Percentiles rank a stretch among this genome's conserved stretches.
Evolutionary conservation across 2,797 vertebrate species (phyloP).

Genomic region (Dendrocincla tyrannina): DNA sequence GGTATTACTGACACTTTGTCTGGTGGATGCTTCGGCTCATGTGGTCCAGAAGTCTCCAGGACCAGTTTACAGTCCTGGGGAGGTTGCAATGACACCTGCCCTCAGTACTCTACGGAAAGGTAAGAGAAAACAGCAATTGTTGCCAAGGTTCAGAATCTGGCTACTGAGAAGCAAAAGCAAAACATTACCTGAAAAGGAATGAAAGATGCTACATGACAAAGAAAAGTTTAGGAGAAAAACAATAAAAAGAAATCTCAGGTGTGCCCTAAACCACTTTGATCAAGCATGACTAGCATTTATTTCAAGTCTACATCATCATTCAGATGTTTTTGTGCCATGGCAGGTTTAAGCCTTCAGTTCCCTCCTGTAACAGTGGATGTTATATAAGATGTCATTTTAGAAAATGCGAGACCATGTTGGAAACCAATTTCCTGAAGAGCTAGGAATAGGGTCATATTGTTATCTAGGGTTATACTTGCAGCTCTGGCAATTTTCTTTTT

Average conservation of each 20-base stretch:
- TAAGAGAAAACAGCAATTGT: not conserved
- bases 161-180: not conserved
- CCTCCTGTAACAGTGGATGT: slow-evolving; percentile 5
- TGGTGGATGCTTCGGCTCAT: not conserved
- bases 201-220: not conserved
- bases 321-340: not conserved
- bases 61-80: not conserved
- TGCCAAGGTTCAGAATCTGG: not conserved
- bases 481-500: slow-evolving; percentile 27
- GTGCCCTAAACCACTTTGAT: not conserved
- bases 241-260: not conserved
- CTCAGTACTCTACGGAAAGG: not conserved
- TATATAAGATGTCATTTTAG: slow-evolving; percentile 49
- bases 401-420: slow-evolving; percentile 34
- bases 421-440: slow-evolving; percentile 66
- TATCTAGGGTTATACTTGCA: slow-evolving; percentile 29
- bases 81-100: not conserved
- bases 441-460: not conserved
- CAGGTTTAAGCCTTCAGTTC: slow-evolving; percentile 13
- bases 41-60: not conserved
- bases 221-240: not conserved
- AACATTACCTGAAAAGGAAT: not conserved
- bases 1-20: not conserved
- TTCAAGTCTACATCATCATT: not conserved
- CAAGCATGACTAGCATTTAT: not conserved